Percentiles rank a stretch among this genome's conserved stretches.
Conservation (phyloP, 2,797 vertebrate species). For the Rhinella marina region DNA sequence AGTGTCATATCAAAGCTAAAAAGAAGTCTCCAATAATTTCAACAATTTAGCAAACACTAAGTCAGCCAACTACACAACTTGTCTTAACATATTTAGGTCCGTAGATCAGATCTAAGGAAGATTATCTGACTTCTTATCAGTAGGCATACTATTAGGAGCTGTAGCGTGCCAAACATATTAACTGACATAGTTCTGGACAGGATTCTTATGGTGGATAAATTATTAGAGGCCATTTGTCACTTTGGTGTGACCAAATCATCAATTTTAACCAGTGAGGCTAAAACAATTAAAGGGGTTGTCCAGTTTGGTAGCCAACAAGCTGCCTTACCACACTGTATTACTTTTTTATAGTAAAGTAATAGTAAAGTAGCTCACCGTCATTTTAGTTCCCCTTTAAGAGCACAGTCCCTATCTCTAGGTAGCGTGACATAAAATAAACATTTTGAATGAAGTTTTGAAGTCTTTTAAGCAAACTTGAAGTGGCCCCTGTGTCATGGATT, state of each 20-base stretch:
- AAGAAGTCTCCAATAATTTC: background rate
- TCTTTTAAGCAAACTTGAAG: background rate
- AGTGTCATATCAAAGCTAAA: background rate
- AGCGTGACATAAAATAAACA: slow-evolving; percentile 12
- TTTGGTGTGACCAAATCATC: no score
- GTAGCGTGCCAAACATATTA: background rate
- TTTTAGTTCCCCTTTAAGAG: background rate
- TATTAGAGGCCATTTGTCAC: background rate
- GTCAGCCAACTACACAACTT: background rate
- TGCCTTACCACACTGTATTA: no score
- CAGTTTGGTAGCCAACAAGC: no score
- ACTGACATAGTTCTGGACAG: background rate
- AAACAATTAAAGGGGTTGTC: no score
- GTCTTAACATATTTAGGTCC: background rate
- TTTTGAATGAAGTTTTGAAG: background rate
- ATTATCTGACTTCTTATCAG: background rate
- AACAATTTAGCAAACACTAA: background rate
- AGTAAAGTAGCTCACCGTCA: no score
- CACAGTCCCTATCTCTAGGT: background rate
- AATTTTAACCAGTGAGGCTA: no score
- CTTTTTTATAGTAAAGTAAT: background rate
- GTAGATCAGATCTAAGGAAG: background rate
- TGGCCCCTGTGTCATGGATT: slow-evolving; percentile 11
- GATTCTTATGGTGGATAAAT: background rate
- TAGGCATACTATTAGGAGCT: background rate